These are phyloP conservation scores for Callionymus lyra DNA, from an alignment of 2,113 vertebrate species.

Conservation along the genomic window DNA sequence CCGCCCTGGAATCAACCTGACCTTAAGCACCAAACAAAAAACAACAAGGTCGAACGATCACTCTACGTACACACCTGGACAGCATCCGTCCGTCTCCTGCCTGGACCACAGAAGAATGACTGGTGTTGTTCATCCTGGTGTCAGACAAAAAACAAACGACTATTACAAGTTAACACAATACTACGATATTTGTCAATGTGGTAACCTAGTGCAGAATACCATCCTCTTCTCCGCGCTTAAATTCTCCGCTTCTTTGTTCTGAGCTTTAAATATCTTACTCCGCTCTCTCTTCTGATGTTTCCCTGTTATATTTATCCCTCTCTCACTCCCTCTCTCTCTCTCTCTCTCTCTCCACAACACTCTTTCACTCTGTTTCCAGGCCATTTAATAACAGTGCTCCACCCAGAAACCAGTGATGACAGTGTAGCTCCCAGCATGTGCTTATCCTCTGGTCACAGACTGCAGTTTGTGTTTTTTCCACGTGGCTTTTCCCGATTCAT, in stretches of 20 bases:
- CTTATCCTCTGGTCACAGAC: conserved; percentile 35
- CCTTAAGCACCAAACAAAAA: background rate
- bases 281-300: conserved; percentile 22
- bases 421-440: conserved; percentile 31
- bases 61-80: conserved; percentile 50
- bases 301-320: conserved; percentile 45
- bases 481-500: background rate
- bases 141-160: background rate
- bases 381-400: conserved; percentile 60
- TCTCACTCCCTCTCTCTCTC: conserved; percentile 15
- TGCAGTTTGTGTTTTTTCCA: conserved; percentile 3
- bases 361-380: conserved; percentile 21
- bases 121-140: conserved; percentile 46
- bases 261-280: conserved; percentile 33
- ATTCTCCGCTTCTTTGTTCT: conserved; percentile 27
- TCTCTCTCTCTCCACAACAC: conserved; percentile 7
- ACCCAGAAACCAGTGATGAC: conserved; percentile 61
- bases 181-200: conserved; percentile 4
- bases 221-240: conserved; percentile 7
- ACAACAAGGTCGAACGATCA: background rate
- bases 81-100: conserved; percentile 50
- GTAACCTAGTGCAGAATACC: conserved; percentile 3
- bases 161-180: background rate
- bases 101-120: conserved; percentile 36
- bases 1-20: conserved; percentile 40